Base-by-base conservation (phyloP, 2,113 vertebrate species). In the Symphodus melops region DNA sequence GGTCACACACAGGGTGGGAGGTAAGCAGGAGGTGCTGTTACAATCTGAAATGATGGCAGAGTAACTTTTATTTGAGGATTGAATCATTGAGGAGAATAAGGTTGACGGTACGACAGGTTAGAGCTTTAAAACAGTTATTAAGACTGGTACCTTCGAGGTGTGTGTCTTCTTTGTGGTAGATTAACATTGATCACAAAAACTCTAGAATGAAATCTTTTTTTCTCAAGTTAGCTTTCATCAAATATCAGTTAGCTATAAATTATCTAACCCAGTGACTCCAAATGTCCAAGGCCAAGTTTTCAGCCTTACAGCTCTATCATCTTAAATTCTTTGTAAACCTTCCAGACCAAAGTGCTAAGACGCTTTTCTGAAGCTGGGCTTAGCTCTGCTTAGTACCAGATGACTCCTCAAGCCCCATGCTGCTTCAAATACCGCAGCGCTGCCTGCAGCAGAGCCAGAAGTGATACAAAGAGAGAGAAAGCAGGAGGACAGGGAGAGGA, bases 371-470 rank as follows among this genome's bases (percentile, higher is more conserved):
- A 81, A 81, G 78, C 79, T 13, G 37, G 58, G 77, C 75, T 88
- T 85, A 86, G 79, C 75, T 68, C 71, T 59, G 77, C 82, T 85
- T 83, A 82, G 72, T 52, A 82, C 72, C 83, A 79, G 80, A 87
- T 85, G 89, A 91, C 75, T 88, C 82, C 41, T 85, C 70, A 16
- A 89, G 78, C 71, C 76, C 71, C 68, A 73, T 76, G 88, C 81
- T 76, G 73, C 79, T 79, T 83, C 74, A 74, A 79, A 57, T 82
- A 81, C 68, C 33, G n/a, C 80, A 77, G 55, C 39, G 48, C 48
- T 49, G 87, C 80, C 81, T 86, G 72, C 46, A 84, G 86, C 77
- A 65, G 77, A 77, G 72, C 79, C 70, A 73, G 33, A 36, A 81
- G 79, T 77, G 68, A 79, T 71, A 57, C 48, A 44, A 57, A 42